Evolutionary conservation across 2,113 vertebrate genomes (phyloP).

Genomic region (Dendrocopos noguchii): DNA sequence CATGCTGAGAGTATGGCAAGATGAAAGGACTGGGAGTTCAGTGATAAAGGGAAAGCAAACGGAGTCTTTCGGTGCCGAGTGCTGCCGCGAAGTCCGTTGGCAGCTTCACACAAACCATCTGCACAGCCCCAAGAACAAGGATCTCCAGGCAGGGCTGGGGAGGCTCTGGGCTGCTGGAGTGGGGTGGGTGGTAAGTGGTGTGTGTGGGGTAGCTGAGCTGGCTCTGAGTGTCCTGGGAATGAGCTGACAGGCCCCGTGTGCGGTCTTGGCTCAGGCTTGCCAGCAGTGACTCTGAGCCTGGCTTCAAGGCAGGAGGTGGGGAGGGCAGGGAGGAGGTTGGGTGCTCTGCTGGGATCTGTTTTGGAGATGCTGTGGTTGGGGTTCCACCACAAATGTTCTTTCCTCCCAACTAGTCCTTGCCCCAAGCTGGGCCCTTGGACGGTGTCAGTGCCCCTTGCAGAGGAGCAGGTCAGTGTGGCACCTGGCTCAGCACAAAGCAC

Average conservation of each 20-base stretch:
- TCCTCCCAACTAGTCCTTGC: neutral
- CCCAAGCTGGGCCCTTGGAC: fast-evolving
- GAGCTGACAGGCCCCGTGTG: neutral
- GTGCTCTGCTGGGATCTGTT: neutral
- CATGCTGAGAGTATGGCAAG: neutral
- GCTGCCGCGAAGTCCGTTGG: neutral
- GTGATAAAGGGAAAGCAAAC: neutral
- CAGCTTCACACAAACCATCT: neutral
- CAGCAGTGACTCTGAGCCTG: neutral
- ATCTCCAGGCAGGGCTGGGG: neutral
- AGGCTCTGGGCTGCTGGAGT: neutral
- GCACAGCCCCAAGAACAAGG: neutral
- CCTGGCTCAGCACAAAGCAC: neutral
- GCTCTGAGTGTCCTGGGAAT: neutral
- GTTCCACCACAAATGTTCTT: neutral
- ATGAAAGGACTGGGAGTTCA: fast-evolving
- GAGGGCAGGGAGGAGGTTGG: neutral
- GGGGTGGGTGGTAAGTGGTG: neutral
- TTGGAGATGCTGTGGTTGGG: neutral
- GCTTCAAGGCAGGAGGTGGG: neutral
- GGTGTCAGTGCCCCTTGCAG: neutral
- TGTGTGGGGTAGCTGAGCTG: neutral
- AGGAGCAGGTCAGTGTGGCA: fast-evolving
- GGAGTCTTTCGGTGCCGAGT: neutral
- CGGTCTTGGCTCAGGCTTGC: neutral